Evolutionary conservation across 2,113 vertebrate genomes (phyloP).

Genomic region (Cacatua alba): DNA sequence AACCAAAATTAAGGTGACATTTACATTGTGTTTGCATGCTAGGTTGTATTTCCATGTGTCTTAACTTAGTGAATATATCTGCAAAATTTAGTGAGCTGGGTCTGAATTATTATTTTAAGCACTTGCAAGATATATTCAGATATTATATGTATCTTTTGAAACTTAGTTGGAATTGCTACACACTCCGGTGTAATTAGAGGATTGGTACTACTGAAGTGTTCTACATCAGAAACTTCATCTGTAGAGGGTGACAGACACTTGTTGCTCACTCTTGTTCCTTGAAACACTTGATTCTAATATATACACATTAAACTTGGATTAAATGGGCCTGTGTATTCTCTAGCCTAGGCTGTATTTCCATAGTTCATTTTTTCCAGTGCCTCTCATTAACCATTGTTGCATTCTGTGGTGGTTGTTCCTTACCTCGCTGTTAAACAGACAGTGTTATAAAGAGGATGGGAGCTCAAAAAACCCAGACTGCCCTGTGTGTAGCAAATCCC

Average conservation of each 20-base stretch:
- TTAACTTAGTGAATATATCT: not conserved
- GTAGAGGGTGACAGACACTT: not conserved
- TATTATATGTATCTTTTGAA: not conserved
- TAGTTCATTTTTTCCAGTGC: not conserved
- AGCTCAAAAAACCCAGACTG: slow-evolving; percentile 98
- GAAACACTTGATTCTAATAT: not conserved
- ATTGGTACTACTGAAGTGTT: not conserved
- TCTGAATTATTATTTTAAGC: not conserved
- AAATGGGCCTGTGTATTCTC: not conserved
- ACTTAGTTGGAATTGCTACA: not conserved
- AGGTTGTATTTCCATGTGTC: not conserved
- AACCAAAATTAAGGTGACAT: not conserved
- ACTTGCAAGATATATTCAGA: too few species aligned
- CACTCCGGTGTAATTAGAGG: rapidly evolving
- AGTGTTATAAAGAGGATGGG: slow-evolving; percentile 99
- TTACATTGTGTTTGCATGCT: not conserved
- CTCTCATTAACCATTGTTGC: not conserved
- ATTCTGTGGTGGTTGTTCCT: slow-evolving; percentile 17
- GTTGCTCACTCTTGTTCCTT: not conserved
- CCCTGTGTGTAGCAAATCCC: slow-evolving; percentile 97
- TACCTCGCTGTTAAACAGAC: slow-evolving; percentile 79
- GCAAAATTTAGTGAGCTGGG: not conserved
- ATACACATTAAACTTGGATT: not conserved
- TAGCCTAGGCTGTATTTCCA: not conserved
- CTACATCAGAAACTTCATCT: not conserved